A percentile compares a stretch with the other conserved stretches of the same genome.
phyloP scores from a whole-genome alignment of 2,888 invertebrate species.

The Lithosia quadra region DNA sequence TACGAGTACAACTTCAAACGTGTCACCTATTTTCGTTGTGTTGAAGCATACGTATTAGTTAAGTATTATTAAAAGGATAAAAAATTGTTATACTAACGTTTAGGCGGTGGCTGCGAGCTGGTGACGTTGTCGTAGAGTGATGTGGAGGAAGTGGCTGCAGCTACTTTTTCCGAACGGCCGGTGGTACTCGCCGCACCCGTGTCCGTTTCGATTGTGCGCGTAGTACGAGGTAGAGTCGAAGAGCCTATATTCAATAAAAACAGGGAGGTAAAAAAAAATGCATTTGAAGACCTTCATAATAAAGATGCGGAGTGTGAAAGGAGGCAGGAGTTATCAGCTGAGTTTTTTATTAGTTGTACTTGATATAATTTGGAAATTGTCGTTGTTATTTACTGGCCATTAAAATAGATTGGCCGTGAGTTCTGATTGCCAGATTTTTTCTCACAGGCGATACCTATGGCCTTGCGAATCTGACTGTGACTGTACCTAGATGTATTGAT shows the following conservation, averaged over 20 bases:
- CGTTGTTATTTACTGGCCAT: no score
- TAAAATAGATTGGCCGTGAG: no score
- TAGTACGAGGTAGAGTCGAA: slow-evolving; percentile 93
- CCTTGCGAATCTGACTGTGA: no score
- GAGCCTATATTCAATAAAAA: slow-evolving; percentile 87
- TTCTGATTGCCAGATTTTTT: no score
- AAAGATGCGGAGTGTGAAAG: background rate
- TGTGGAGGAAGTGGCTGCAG: slow-evolving; percentile 95
- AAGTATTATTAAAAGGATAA: background rate
- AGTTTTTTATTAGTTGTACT: no score
- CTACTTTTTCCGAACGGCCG: slow-evolving; percentile 90
- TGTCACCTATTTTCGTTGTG: background rate
- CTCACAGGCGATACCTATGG: no score
- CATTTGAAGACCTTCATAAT: background rate
- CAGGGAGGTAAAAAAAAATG: background rate
- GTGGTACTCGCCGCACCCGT: slow-evolving; percentile 83
- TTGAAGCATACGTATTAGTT: no score
- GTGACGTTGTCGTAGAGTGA: slow-evolving; percentile 95
- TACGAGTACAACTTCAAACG: background rate
- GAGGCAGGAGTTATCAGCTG: background rate
- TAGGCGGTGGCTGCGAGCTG: slow-evolving; percentile 83
- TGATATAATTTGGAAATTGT: no score
- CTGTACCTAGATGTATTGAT: no score
- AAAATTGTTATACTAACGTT: slow-evolving; percentile 67
- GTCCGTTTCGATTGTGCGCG: slow-evolving; percentile 90